These are phyloP conservation scores for Calcarius lapponicus DNA, from an alignment of 2,797 vertebrate genomes.

Conservation along the genomic window DNA sequence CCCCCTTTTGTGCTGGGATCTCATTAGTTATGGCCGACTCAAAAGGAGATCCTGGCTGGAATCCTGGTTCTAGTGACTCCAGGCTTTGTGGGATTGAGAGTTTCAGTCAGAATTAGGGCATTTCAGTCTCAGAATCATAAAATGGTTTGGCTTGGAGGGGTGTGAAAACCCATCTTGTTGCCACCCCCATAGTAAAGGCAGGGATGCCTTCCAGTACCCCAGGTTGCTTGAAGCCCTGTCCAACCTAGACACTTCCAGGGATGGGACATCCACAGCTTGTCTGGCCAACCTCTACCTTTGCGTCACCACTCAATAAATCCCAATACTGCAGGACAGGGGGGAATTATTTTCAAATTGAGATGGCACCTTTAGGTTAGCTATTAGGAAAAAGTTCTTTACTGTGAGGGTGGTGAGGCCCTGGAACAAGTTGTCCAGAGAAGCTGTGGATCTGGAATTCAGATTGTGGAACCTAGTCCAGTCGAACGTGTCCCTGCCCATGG, in stretches of 20 bases:
- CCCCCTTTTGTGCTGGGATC: not conserved
- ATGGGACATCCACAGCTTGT: not conserved
- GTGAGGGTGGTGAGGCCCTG: not conserved
- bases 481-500: not conserved
- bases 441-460: not conserved
- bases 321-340: not conserved
- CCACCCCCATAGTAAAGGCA: no score
- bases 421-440: not conserved
- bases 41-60: not conserved
- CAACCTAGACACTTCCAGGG: not conserved
- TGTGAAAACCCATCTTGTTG: not conserved
- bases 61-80: not conserved
- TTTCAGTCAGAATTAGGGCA: not conserved
- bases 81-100: not conserved
- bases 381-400: not conserved
- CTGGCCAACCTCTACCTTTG: not conserved
- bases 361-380: fast-evolving
- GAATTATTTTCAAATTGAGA: not conserved
- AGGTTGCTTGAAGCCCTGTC: not conserved
- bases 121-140: not conserved
- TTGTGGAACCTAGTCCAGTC: not conserved
- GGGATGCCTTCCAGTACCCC: not conserved
- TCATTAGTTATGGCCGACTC: not conserved
- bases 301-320: not conserved
- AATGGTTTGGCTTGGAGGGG: not conserved